A percentile compares a stretch with the other conserved stretches of the same genome.
These are phyloP conservation scores for Mactra quadrangularis DNA, from an alignment of 1,140 invertebrate species.

Conservation along the genomic window DNA sequence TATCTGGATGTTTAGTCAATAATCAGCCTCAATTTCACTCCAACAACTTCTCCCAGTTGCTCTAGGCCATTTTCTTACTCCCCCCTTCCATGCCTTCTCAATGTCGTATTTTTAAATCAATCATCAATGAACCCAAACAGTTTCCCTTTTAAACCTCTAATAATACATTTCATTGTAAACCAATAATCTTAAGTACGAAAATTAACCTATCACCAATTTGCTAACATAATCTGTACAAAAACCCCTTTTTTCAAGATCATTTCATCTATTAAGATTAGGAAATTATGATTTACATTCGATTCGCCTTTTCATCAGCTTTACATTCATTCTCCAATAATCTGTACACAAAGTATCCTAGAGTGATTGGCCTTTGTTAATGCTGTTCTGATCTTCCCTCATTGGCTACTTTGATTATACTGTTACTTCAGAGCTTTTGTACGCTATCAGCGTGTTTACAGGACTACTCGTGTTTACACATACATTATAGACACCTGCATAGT, in stretches of 20 bases:
- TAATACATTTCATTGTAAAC: no score
- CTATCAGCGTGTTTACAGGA: slow-evolving; percentile 62
- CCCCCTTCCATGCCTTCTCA: no score
- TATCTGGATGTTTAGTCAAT: no score
- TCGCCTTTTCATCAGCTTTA: slow-evolving; percentile 60
- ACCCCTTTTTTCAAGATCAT: slow-evolving; percentile 45
- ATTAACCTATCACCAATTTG: no score
- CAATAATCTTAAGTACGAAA: no score
- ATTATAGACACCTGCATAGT: slow-evolving; percentile 58
- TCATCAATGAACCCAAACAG: no score
- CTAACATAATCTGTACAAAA: no score
- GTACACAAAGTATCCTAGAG: slow-evolving; percentile 35
- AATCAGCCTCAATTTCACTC: no score
- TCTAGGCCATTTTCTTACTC: no score
- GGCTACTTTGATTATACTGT: slow-evolving; percentile 52
- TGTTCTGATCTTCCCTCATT: slow-evolving; percentile 46
- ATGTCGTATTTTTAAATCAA: no score
- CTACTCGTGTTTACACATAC: slow-evolving; percentile 58
- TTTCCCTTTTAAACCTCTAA: no score
- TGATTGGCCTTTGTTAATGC: slow-evolving; percentile 57
- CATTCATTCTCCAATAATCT: slow-evolving; percentile 60
- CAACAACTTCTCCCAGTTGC: no score
- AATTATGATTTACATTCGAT: slow-evolving; percentile 57
- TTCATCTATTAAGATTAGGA: slow-evolving; percentile 18
- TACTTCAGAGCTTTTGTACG: slow-evolving; percentile 36